These are phyloP conservation scores for Aphaenogaster floridana DNA, from an alignment of 1,140 invertebrate species.

Conservation along the genomic window DNA sequence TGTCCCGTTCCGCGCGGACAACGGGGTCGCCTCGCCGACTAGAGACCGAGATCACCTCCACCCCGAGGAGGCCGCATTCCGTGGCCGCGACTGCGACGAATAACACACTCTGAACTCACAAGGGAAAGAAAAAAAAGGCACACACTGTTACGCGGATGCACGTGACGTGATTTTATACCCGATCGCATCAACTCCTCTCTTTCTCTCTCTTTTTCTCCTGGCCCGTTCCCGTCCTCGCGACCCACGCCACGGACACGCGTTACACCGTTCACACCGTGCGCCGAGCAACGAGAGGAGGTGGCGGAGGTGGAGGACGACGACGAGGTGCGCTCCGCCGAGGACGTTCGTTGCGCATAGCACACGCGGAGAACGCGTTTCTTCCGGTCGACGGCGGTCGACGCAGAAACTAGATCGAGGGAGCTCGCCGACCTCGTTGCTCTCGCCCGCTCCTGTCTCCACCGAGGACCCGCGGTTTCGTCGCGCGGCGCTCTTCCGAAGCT, in stretches of 20 bases:
- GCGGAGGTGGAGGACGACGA: not conserved
- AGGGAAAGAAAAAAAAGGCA: slow-evolving; percentile 56
- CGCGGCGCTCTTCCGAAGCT: too few relatives aligned
- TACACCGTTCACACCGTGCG: slow-evolving; percentile 3
- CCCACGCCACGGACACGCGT: not conserved
- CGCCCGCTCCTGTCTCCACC: too few relatives aligned
- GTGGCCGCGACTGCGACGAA: slow-evolving; percentile 16
- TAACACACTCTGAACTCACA: slow-evolving; percentile 63
- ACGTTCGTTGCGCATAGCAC: slow-evolving; percentile 26
- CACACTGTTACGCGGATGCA: slow-evolving; percentile 41
- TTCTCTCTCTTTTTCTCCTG: not conserved
- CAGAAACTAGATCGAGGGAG: not conserved
- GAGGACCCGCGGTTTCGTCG: not conserved
- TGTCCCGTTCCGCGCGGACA: not conserved
- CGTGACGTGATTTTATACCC: slow-evolving; percentile 57
- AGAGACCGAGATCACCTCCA: slow-evolving; percentile 63
- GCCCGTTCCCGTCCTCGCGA: not conserved
- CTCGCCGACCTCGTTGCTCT: too few relatives aligned
- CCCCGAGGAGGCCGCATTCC: slow-evolving; percentile 74
- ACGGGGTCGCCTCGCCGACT: slow-evolving; percentile 43
- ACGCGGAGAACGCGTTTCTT: not conserved
- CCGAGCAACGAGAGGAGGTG: not conserved
- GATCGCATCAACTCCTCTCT: slow-evolving; percentile 28
- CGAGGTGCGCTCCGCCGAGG: not conserved
- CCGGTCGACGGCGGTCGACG: not conserved